Evolutionary conservation across 2,888 invertebrate genomes (phyloP).

Genomic region (Cremastobaeus sp.): DNA sequence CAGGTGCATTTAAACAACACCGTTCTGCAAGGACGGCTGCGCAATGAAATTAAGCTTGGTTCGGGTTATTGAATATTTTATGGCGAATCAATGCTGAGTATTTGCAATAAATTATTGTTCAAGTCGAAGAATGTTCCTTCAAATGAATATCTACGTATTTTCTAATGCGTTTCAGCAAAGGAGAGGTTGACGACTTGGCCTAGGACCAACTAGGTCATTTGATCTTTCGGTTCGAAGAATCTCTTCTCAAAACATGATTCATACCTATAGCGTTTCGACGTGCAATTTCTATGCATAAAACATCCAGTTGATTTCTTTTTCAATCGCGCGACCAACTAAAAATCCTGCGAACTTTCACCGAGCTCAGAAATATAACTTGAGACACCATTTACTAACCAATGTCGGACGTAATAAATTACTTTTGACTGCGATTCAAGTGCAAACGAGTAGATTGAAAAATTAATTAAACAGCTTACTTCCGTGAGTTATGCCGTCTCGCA

Average conservation of each 20-base stretch:
- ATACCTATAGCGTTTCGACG: slow-evolving; percentile 22
- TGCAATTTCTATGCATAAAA: slow-evolving; percentile 45
- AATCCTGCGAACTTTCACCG: slow-evolving; percentile 11
- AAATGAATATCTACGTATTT: slow-evolving; percentile 56
- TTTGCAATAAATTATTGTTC: slow-evolving; percentile 12
- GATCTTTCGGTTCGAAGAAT: slow-evolving; percentile 63
- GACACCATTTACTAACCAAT: too few species aligned
- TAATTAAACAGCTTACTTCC: too few species aligned
- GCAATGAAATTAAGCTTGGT: too few species aligned
- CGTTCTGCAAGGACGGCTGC: too few species aligned
- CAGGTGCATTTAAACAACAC: too few species aligned
- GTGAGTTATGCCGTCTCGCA: too few species aligned
- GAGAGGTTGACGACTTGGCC: slow-evolving; percentile 64
- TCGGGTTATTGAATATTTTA: not conserved
- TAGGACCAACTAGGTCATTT: slow-evolving; percentile 68
- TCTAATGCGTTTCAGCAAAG: slow-evolving; percentile 50
- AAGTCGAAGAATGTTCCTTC: slow-evolving; percentile 3
- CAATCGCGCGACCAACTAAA: slow-evolving; percentile 28
- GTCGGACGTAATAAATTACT: too few species aligned
- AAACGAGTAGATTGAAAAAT: too few species aligned
- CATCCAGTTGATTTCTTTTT: slow-evolving; percentile 33
- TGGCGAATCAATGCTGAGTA: not conserved
- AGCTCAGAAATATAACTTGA: slow-evolving; percentile 3
- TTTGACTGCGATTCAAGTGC: too few species aligned
- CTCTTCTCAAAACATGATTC: slow-evolving; percentile 61